A percentile compares a stretch with the other conserved stretches of the same genome.
Conservation (phyloP, 1,140 invertebrate species). For the Elymnias hypermnestra region DNA sequence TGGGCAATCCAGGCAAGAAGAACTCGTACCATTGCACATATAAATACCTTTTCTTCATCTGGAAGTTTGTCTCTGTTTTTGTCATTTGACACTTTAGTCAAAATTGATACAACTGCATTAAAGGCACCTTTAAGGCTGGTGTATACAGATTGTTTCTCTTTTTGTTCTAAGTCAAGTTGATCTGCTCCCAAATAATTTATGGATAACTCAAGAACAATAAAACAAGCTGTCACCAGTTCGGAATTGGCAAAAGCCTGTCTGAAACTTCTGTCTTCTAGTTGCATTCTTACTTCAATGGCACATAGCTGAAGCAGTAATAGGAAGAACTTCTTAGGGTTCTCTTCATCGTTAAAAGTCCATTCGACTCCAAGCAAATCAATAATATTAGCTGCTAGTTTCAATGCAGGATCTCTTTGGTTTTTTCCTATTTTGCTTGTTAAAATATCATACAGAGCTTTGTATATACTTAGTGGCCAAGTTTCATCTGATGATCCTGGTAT, state of each 20-base stretch:
- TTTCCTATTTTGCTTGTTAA: constrained; percentile 91
- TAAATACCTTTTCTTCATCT: constrained; percentile 83
- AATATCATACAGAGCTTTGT: constrained; percentile 88
- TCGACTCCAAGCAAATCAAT: constrained; percentile 90
- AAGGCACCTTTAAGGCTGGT: constrained; percentile 94
- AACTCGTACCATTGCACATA: constrained; percentile 89
- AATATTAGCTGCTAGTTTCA: constrained; percentile 88
- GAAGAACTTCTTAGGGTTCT: constrained; percentile 88
- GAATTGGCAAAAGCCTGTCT: constrained; percentile 85
- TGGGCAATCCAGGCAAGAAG: constrained; percentile 92
- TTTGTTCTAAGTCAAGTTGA: constrained; percentile 89
- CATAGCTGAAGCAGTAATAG: constrained; percentile 89
- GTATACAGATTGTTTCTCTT: constrained; percentile 93
- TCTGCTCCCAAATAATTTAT: constrained; percentile 89
- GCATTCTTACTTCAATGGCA: constrained; percentile 95
- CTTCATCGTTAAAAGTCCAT: constrained; percentile 87
- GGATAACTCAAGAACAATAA: constrained; percentile 88
- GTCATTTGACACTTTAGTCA: constrained; percentile 84
- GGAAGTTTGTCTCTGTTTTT: constrained; percentile 80
- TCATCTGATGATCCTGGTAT: constrained; percentile 79
- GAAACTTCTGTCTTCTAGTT: constrained; percentile 89
- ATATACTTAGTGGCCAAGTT: constrained; percentile 86
- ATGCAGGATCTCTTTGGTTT: constrained; percentile 89
- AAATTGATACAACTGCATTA: constrained; percentile 85
- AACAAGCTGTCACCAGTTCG: constrained; percentile 89